A percentile compares a stretch with the other conserved stretches of the same genome.
Conservation (phyloP, 2,113 vertebrate genomes). For the Dermatemys mawii region DNA sequence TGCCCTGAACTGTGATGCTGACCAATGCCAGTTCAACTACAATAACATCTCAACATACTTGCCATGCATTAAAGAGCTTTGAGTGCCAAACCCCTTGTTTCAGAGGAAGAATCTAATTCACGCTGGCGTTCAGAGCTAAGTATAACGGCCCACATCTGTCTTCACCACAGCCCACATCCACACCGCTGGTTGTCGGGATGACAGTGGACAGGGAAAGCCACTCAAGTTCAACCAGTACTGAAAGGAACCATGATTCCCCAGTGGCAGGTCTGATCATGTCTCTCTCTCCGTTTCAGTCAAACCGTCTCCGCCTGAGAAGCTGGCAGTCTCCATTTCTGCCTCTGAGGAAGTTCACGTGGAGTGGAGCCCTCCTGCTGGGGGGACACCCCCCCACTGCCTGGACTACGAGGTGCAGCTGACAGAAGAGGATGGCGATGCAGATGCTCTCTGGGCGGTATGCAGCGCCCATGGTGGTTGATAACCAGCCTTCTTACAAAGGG, state of each 20-base stretch:
- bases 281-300: constrained; percentile 78
- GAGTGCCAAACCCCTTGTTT: neutral
- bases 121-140: neutral
- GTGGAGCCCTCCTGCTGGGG: constrained; percentile 78
- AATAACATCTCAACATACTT: neutral
- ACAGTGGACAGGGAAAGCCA: neutral
- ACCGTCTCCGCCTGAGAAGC: constrained; percentile 62
- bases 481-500: rapidly evolving
- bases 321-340: constrained; percentile 59
- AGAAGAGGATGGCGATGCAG: neutral
- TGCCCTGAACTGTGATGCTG: neutral
- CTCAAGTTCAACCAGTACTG: neutral
- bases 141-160: neutral
- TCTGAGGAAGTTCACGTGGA: constrained; percentile 55
- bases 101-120: neutral
- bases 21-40: neutral
- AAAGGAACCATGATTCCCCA: neutral
- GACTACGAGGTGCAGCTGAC: constrained; percentile 84
- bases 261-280: neutral
- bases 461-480: neutral
- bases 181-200: neutral
- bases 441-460: constrained; percentile 63
- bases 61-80: neutral
- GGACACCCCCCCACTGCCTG: constrained; percentile 78
- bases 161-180: too few species aligned